phyloP scores from a whole-genome alignment of 2,888 invertebrate species.

The Campoplex nolae region DNA sequence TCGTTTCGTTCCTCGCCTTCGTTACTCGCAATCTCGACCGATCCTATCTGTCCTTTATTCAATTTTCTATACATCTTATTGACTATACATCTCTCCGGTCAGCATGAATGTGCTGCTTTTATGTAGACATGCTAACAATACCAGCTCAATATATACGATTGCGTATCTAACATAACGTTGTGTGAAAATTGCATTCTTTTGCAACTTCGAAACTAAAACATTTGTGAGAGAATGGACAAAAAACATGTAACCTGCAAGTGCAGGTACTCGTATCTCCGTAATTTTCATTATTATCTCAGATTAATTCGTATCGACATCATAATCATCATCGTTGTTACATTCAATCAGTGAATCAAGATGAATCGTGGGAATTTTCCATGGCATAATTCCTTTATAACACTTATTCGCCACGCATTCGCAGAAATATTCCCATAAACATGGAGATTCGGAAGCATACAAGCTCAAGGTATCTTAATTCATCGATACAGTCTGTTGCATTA shows the following conservation, averaged over 20 bases:
- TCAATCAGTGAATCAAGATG: slow-evolving; percentile 11
- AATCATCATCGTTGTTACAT: slow-evolving; percentile 5
- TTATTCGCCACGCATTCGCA: background rate
- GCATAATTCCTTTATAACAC: background rate
- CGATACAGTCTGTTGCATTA: no score
- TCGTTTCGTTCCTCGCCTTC: slow-evolving; percentile 22
- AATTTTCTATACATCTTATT: slow-evolving; percentile 59
- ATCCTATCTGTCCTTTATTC: slow-evolving; percentile 64
- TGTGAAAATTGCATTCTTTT: background rate
- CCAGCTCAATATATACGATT: slow-evolving; percentile 5
- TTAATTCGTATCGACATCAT: slow-evolving; percentile 9
- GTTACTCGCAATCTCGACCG: slow-evolving; percentile 56
- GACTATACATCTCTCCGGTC: slow-evolving; percentile 43
- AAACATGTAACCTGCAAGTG: background rate
- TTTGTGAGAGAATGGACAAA: no score
- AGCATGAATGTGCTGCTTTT: background rate
- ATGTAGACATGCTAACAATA: slow-evolving; percentile 2
- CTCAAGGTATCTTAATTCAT: no score
- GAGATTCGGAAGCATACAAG: background rate
- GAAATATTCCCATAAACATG: background rate
- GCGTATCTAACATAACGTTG: background rate
- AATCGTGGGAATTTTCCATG: slow-evolving; percentile 58
- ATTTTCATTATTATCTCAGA: slow-evolving; percentile 21
- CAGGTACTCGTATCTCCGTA: background rate
- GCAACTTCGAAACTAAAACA: background rate